These are phyloP conservation scores for Lepidurus packardi DNA, from an alignment of 1,140 invertebrate genomes.

Conservation along the genomic window DNA sequence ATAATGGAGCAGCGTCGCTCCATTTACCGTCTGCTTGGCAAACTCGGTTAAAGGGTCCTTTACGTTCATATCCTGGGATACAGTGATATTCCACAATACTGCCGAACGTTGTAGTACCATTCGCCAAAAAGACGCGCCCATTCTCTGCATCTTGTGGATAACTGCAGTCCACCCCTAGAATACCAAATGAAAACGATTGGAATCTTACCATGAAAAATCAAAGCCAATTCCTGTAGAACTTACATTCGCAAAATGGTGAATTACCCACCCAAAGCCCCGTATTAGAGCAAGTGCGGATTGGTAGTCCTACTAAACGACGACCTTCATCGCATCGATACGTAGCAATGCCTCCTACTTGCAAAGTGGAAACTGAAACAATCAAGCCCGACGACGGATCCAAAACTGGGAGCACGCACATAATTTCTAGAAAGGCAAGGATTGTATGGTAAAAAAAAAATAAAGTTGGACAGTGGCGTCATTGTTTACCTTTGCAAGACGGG, in stretches of 20 bases:
- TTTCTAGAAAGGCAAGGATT: slow-evolving; percentile 54
- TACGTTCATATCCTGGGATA: slow-evolving; percentile 70
- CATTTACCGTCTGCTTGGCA: slow-evolving; percentile 73
- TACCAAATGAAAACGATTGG: slow-evolving; percentile 36
- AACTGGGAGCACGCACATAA: slow-evolving; percentile 59
- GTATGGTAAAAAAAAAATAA: slow-evolving; percentile 32
- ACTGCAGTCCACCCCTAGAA: slow-evolving; percentile 72
- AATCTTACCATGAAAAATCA: neutral
- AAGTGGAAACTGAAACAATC: slow-evolving; percentile 55
- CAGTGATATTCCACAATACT: slow-evolving; percentile 83
- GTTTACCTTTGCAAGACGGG: slow-evolving; percentile 65
- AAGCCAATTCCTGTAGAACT: slow-evolving; percentile 44
- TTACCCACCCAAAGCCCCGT: slow-evolving; percentile 76
- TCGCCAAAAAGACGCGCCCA: slow-evolving; percentile 75
- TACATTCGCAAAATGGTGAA: slow-evolving; percentile 72
- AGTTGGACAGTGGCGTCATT: neutral
- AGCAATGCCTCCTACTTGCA: slow-evolving; percentile 67
- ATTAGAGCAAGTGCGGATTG: slow-evolving; percentile 64
- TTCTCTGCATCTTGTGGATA: slow-evolving; percentile 71
- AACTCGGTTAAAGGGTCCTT: slow-evolving; percentile 72
- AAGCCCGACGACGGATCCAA: slow-evolving; percentile 56
- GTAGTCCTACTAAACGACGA: slow-evolving; percentile 70
- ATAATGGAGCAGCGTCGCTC: slow-evolving; percentile 74
- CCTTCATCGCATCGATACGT: slow-evolving; percentile 76
- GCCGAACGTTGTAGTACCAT: slow-evolving; percentile 71